phyloP scores from a whole-genome alignment of 2,113 vertebrate genomes.

The Lathamus discolor region DNA sequence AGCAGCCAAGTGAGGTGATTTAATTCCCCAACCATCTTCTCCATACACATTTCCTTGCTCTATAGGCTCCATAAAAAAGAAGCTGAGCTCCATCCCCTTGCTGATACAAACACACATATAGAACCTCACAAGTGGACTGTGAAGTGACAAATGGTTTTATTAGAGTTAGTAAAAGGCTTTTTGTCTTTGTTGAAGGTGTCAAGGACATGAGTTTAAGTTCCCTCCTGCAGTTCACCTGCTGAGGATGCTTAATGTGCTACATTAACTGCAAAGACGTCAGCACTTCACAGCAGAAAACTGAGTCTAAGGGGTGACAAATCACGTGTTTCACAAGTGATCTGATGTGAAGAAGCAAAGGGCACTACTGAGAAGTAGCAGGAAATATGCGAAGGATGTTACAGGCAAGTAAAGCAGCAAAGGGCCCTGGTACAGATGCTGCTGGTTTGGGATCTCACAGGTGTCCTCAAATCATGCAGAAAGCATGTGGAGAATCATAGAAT shows the following conservation, averaged over 20 bases:
- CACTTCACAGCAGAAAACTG: not conserved
- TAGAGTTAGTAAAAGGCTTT: not conserved
- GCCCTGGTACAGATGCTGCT: not conserved
- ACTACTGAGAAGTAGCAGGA: not conserved
- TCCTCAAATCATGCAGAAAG: not conserved
- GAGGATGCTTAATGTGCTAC: not conserved
- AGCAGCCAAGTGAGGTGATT: not conserved
- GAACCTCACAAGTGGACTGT: not conserved
- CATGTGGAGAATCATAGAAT: not conserved
- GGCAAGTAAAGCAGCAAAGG: not conserved
- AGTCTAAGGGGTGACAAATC: not conserved
- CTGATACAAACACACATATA: not conserved
- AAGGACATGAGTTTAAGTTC: not conserved
- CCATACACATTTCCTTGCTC: not conserved
- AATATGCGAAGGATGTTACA: not conserved
- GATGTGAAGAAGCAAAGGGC: not conserved
- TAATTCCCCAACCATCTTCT: not conserved
- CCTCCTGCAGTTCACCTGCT: not conserved
- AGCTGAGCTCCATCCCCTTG: not conserved
- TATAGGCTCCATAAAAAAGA: not conserved
- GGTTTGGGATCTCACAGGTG: not conserved
- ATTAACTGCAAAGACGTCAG: fast-evolving
- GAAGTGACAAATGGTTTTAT: not conserved
- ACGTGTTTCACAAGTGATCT: not conserved
- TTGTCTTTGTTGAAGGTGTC: not conserved